Base-by-base conservation (phyloP, 2,797 vertebrate species). In the Myoxocephalus aenaeus region DNA sequence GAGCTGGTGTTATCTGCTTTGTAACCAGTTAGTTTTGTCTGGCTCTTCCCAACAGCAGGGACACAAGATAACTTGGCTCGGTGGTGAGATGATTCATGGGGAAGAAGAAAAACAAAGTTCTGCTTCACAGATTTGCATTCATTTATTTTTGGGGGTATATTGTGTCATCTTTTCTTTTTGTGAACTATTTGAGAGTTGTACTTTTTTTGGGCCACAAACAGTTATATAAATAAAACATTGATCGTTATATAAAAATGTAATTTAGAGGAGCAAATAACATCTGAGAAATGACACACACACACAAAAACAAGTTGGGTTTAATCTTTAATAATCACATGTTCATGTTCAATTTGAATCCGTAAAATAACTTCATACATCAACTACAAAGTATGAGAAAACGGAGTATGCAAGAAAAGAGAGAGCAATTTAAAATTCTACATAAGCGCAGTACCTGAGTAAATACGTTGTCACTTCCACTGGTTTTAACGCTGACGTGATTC, bases 401-500 rank as follows among this genome's bases (percentile, higher is more conserved):
- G 48, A 64, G 27, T 63, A 11, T 1, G 32, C 25, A 56, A 40
- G 70, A 40, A 5, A 51, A 51, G 32, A 27, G 14, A 59, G 14
- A 59, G 7, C 38, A 20, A 20, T 12, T 53, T 15, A 4, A 15
- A 27, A 22, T 6, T 25, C 4, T 5, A 46, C 11, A n/a, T 10
- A 5, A 42, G 40, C n/a, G 40, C 2, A 44, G 38, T 2, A 12
- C 25, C 8, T 56, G 20, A 42, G 13, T 22, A 42, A 51, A 22
- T 54, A n/a, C 22, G 8, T 11, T 5, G 6, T 40, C 3, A 5
- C 34, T 64, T 32, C 15, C 13, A 6, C 36, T 27, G 17, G 9
- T 32, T 7, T 32, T 32, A 46, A 66, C 7, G 1, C 22, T 34
- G 78, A 83, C 69, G 68, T 18, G 54, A 40, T 42, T 54, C 38